A percentile compares a stretch with the other conserved stretches of the same genome.
Evolutionary conservation across 2,113 vertebrate species (phyloP).

Genomic region (Catharus minimus): DNA sequence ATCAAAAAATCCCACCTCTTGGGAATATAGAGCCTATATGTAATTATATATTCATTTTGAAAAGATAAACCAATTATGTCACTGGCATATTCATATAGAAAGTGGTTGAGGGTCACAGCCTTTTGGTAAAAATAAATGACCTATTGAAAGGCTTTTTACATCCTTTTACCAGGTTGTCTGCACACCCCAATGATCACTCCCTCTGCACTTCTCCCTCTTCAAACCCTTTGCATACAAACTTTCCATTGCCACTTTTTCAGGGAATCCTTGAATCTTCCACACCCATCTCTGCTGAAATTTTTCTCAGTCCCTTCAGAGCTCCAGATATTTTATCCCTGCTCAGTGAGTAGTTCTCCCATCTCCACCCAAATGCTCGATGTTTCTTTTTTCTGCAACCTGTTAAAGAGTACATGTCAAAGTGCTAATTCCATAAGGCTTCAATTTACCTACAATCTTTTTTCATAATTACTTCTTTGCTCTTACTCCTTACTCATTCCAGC

Average conservation of each 20-base stretch:
- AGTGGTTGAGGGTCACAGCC: background rate
- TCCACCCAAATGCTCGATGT: background rate
- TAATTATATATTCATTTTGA: background rate
- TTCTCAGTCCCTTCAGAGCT: background rate
- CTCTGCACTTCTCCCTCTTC: background rate
- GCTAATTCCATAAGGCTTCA: background rate
- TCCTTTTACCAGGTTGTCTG: background rate
- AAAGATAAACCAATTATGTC: background rate
- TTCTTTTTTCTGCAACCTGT: background rate
- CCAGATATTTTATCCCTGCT: background rate
- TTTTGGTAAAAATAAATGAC: background rate
- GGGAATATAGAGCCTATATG: background rate
- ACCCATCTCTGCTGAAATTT: background rate
- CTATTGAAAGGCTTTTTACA: background rate
- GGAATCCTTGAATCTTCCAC: background rate
- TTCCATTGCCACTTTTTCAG: background rate
- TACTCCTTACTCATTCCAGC: background rate
- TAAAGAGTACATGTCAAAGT: accelerated
- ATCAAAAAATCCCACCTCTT: background rate
- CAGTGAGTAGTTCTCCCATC: background rate
- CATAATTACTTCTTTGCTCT: background rate
- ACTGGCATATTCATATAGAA: background rate
- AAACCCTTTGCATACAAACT: background rate
- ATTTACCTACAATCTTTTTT: background rate
- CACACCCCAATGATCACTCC: background rate